A percentile compares a stretch with the other conserved stretches of the same genome.
These are phyloP conservation scores for Gonatopus flavifemur DNA, from an alignment of 1,140 invertebrate species.

Conservation along the genomic window DNA sequence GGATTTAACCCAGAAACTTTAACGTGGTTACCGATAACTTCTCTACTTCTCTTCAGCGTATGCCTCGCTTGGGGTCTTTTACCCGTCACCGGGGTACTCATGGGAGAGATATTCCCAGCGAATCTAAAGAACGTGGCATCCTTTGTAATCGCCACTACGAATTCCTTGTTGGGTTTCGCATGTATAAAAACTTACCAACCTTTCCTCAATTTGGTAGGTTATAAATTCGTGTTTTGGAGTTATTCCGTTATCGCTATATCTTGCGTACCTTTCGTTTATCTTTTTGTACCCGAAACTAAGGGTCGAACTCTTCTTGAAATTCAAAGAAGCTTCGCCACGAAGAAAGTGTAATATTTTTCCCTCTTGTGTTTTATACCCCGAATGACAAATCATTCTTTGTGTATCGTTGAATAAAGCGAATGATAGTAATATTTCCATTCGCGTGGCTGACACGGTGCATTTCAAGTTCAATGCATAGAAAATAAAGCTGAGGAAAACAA, in stretches of 20 bases:
- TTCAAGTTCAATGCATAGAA: too few species aligned
- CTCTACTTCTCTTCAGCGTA: conserved; percentile 38
- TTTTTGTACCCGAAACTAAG: conserved; percentile 66
- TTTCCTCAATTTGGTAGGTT: conserved; percentile 45
- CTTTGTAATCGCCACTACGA: conserved; percentile 55
- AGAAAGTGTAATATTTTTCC: too few species aligned
- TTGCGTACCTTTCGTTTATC: conserved; percentile 58
- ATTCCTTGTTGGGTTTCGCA: conserved; percentile 59
- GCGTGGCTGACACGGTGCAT: too few species aligned
- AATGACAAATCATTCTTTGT: too few species aligned
- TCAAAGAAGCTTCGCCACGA: too few species aligned
- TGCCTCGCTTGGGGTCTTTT: conserved; percentile 43
- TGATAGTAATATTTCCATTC: too few species aligned
- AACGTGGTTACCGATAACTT: conserved; percentile 51
- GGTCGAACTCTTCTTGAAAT: conserved; percentile 60
- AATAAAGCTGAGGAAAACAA: too few species aligned
- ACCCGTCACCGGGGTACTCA: conserved; percentile 47
- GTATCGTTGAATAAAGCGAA: too few species aligned
- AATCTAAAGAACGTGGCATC: conserved; percentile 54
- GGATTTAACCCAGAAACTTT: conserved; percentile 28
- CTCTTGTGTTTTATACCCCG: too few species aligned
- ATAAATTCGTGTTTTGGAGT: conserved; percentile 58
- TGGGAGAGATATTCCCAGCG: conserved; percentile 51
- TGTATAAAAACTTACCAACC: conserved; percentile 61
- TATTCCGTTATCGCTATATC: conserved; percentile 57